These are phyloP conservation scores for Leptobrachium ailaonicum DNA, from an alignment of 2,113 vertebrate species.

Conservation along the genomic window DNA sequence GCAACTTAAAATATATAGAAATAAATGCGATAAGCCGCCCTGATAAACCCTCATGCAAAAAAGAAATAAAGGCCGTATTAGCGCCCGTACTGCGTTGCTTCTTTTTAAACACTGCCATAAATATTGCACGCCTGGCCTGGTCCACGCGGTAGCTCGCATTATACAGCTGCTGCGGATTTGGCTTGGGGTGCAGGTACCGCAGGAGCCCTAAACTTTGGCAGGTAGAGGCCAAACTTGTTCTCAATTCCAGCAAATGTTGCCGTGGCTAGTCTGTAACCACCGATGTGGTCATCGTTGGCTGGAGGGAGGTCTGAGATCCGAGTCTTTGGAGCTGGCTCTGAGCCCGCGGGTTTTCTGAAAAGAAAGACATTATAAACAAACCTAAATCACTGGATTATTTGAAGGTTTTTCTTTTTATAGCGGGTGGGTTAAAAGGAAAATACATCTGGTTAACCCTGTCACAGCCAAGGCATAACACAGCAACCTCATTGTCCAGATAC, in stretches of 20 bases:
- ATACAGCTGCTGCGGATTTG: slow-evolving; percentile 53
- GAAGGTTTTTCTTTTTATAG: no score
- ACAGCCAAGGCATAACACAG: no score
- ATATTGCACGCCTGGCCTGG: slow-evolving; percentile 26
- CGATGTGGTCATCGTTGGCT: slow-evolving; percentile 83
- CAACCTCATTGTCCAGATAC: no score
- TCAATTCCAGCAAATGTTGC: slow-evolving; percentile 93
- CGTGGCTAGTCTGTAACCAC: slow-evolving; percentile 89
- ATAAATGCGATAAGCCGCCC: slow-evolving; percentile 63
- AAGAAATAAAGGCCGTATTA: slow-evolving; percentile 55
- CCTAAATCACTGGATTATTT: no score
- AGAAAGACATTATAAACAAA: slow-evolving; percentile 41
- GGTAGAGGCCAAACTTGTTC: slow-evolving; percentile 91
- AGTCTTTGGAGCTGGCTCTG: slow-evolving; percentile 77
- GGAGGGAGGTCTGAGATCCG: slow-evolving; percentile 80
- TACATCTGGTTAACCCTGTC: no score
- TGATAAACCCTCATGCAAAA: slow-evolving; percentile 69
- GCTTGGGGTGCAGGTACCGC: slow-evolving; percentile 64
- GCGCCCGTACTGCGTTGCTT: slow-evolving; percentile 50
- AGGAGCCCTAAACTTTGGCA: slow-evolving; percentile 86
- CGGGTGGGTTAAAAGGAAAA: no score
- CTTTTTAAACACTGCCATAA: slow-evolving; percentile 33
- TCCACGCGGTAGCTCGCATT: slow-evolving; percentile 46
- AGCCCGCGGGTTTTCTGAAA: slow-evolving; percentile 82
- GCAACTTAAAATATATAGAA: slow-evolving; percentile 66